Conservation (phyloP, 2,113 vertebrate genomes). For the Amblyopsis rosae region DNA sequence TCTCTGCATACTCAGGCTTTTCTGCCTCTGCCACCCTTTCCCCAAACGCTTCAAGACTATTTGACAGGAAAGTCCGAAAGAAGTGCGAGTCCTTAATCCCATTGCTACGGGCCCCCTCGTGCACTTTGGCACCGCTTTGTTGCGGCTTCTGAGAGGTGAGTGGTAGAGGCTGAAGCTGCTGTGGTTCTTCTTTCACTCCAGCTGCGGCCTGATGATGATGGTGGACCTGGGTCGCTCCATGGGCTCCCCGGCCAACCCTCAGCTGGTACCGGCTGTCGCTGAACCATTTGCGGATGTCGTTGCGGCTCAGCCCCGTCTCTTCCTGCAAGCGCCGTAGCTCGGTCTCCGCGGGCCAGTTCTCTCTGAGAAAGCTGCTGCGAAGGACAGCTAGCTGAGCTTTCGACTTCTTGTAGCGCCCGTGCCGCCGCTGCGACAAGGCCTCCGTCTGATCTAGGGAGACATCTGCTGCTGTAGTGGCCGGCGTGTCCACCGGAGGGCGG, state of each 20-base stretch:
- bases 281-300: slow-evolving; percentile 82
- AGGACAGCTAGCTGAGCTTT: slow-evolving; percentile 77
- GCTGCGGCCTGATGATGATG: slow-evolving; percentile 34
- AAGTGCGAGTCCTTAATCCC: slow-evolving; percentile 68
- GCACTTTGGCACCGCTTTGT: slow-evolving; percentile 38
- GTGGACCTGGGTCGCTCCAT: slow-evolving; percentile 61
- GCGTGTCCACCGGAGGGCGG: slow-evolving; percentile 62
- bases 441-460: slow-evolving; percentile 60
- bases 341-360: slow-evolving; percentile 78
- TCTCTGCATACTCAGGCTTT: slow-evolving; percentile 50
- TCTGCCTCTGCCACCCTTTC: slow-evolving; percentile 49
- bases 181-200: slow-evolving; percentile 58
- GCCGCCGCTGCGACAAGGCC: slow-evolving; percentile 55
- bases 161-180: slow-evolving; percentile 67
- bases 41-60: slow-evolving; percentile 73
- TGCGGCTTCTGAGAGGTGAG: slow-evolving; percentile 63
- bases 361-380: slow-evolving; percentile 74
- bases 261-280: slow-evolving; percentile 82
- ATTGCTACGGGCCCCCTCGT: slow-evolving; percentile 55
- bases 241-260: slow-evolving; percentile 69
- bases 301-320: slow-evolving; percentile 81
- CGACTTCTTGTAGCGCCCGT: slow-evolving; percentile 78
- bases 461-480: slow-evolving; percentile 47
- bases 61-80: slow-evolving; percentile 77
- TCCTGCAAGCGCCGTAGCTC: slow-evolving; percentile 80